These are phyloP conservation scores for Scomber scombrus DNA, from an alignment of 2,113 vertebrate genomes.

Conservation along the genomic window DNA sequence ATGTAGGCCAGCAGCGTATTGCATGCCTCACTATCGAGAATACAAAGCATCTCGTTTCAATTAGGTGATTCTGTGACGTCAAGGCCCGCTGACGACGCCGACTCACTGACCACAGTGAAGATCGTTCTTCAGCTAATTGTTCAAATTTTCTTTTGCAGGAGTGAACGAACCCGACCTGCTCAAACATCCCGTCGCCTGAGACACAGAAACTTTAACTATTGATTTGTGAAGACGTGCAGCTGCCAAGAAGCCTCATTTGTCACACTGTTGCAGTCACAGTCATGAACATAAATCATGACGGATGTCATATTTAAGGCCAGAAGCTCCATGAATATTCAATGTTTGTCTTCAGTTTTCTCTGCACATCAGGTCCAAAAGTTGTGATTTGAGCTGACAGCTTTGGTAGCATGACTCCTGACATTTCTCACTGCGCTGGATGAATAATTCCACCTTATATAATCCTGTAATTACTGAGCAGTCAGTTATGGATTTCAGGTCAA, in stretches of 20 bases:
- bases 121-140: conserved; percentile 17
- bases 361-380: conserved; percentile 18
- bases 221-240: conserved; percentile 53
- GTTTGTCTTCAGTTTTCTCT: conserved; percentile 15
- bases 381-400: conserved; percentile 44
- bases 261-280: conserved; percentile 36
- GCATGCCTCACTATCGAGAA: conserved; percentile 8
- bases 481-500: conserved; percentile 61
- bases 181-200: conserved; percentile 32
- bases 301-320: conserved; percentile 47
- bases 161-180: conserved; percentile 31
- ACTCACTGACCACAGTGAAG: conserved; percentile 26
- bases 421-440: conserved; percentile 40
- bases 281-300: conserved; percentile 44
- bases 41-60: conserved; percentile 47
- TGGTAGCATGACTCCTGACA: conserved; percentile 43
- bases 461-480: conserved; percentile 49
- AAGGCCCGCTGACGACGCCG: not conserved
- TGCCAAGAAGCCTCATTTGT: conserved; percentile 61
- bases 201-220: conserved; percentile 28
- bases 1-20: conserved; percentile 31
- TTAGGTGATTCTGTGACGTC: conserved; percentile 29
- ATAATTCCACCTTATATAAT: conserved; percentile 49
- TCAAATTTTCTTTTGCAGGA: conserved; percentile 9
- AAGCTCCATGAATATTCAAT: conserved; percentile 51